phyloP scores from a whole-genome alignment of 2,888 invertebrate genomes.

The Seira ritae region DNA sequence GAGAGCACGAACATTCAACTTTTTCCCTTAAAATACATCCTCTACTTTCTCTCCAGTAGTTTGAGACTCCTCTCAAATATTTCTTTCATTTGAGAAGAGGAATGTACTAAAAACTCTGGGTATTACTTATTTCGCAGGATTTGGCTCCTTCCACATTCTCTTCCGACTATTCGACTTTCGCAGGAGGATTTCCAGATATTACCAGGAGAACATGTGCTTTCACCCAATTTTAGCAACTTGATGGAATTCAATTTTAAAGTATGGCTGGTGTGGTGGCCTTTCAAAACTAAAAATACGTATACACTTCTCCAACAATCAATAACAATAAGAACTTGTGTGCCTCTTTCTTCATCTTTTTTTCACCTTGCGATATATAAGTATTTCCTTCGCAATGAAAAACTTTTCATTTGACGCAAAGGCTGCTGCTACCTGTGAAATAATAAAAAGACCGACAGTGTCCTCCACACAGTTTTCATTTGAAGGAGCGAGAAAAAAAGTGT shows the following conservation, averaged over 20 bases:
- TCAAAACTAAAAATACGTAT: background rate
- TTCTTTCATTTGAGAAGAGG: too few species aligned
- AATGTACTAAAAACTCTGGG: too few species aligned
- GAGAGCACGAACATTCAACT: constrained; percentile 7
- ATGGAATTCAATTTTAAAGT: constrained; percentile 59
- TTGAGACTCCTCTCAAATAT: background rate
- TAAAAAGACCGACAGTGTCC: background rate
- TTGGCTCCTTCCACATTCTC: too few species aligned
- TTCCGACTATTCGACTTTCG: background rate
- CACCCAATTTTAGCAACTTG: constrained; percentile 51
- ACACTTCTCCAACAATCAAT: constrained; percentile 6
- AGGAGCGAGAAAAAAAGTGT: background rate
- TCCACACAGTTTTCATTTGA: constrained; percentile 1
- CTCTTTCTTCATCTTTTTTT: background rate
- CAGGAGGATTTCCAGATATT: background rate
- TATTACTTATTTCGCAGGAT: too few species aligned
- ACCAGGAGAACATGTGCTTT: background rate
- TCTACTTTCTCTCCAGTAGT: background rate
- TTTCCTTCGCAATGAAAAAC: too few species aligned
- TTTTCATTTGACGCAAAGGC: too few species aligned
- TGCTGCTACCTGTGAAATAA: background rate
- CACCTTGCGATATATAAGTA: too few species aligned
- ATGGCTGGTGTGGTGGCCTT: background rate
- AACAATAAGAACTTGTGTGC: background rate
- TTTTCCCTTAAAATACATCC: background rate